These are phyloP conservation scores for Cantharis lateralis DNA, from an alignment of 2,888 invertebrate genomes.

Conservation along the genomic window DNA sequence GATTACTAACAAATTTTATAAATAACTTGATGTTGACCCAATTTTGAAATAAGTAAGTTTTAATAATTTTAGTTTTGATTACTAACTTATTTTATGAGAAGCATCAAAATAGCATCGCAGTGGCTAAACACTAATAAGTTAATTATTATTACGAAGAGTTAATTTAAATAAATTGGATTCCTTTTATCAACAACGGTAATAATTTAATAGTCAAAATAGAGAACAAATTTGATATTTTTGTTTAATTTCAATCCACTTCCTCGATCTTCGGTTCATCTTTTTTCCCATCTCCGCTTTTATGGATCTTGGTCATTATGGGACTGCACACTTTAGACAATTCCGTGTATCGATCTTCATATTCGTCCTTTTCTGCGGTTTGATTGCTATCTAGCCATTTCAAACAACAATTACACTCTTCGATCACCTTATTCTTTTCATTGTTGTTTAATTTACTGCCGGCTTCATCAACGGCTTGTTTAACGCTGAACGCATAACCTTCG, in stretches of 20 bases:
- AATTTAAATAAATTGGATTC: neutral
- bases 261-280: slow-evolving; percentile 52
- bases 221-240: neutral
- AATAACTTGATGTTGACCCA: neutral
- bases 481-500: slow-evolving; percentile 71
- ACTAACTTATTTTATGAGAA: neutral
- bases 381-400: slow-evolving; percentile 75
- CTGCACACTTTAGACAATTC: slow-evolving; percentile 64
- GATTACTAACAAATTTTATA: neutral
- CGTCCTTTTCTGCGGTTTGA: slow-evolving; percentile 67
- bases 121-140: neutral
- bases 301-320: slow-evolving; percentile 64
- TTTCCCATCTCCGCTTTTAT: slow-evolving; percentile 37
- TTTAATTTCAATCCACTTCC: slow-evolving; percentile 48
- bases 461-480: slow-evolving; percentile 72
- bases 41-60: neutral
- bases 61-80: neutral
- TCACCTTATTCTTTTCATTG: slow-evolving; percentile 54
- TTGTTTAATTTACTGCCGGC: slow-evolving; percentile 66
- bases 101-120: neutral
- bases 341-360: slow-evolving; percentile 65
- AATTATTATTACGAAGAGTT: neutral
- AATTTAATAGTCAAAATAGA: neutral
- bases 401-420: slow-evolving; percentile 62
- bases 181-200: neutral